Conservation (phyloP, 2,888 invertebrate genomes). For the Sarcophaga rosellei region DNA sequence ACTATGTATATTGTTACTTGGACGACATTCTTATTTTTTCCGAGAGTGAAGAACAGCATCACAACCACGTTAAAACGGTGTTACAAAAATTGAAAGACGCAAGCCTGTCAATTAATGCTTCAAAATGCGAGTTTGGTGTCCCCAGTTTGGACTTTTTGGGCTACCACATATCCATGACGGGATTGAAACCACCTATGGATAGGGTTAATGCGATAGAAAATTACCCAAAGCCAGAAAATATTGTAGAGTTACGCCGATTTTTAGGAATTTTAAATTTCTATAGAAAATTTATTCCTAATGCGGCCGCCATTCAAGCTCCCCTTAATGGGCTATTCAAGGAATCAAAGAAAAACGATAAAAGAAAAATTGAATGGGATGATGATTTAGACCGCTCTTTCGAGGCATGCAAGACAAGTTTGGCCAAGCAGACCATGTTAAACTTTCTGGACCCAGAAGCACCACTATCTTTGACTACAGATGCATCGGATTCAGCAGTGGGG, state of each 20-base stretch:
- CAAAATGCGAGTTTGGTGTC: constrained; percentile 66
- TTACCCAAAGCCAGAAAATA: constrained; percentile 42
- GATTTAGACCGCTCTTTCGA: constrained; percentile 32
- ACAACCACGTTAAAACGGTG: constrained; percentile 65
- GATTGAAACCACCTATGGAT: constrained; percentile 54
- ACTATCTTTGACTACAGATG: constrained; percentile 50
- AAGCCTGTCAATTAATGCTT: constrained; percentile 70
- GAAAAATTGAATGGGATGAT: constrained; percentile 8
- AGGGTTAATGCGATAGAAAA: constrained; percentile 60
- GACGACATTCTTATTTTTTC: too few species aligned
- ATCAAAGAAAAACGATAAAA: constrained; percentile 52
- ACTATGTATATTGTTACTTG: too few species aligned
- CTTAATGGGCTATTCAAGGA: constrained; percentile 47
- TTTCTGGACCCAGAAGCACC: constrained; percentile 28
- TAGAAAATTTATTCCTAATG: constrained; percentile 54
- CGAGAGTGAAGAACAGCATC: constrained; percentile 68
- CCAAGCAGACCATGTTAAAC: constrained; percentile 15
- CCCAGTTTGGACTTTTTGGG: constrained; percentile 38
- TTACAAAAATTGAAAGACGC: constrained; percentile 68
- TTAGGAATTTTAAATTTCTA: constrained; percentile 60
- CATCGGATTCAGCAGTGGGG: constrained; percentile 55
- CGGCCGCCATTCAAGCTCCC: constrained; percentile 39
- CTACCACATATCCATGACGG: constrained; percentile 9
- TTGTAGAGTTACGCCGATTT: constrained; percentile 50
- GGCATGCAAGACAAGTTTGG: constrained; percentile 17